Evolutionary conservation across 1,140 invertebrate genomes (phyloP).

Genomic region (Agrypnia vestita): DNA sequence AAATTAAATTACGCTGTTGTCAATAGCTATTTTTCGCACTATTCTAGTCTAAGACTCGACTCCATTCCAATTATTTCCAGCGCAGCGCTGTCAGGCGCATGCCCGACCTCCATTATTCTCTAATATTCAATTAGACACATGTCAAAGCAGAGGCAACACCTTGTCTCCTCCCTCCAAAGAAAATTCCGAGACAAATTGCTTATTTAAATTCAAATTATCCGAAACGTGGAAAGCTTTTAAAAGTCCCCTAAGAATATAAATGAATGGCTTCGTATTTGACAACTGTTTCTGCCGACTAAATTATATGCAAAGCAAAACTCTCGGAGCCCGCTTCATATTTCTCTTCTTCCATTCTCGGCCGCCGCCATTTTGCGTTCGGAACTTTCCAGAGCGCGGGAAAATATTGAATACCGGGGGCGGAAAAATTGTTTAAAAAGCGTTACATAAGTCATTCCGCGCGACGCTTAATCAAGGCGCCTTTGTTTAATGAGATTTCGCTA

Average conservation of each 20-base stretch:
- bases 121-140: slow-evolving; percentile 29
- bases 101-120: not conserved
- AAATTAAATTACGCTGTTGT: too few relatives aligned
- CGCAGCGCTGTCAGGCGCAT: slow-evolving; percentile 4
- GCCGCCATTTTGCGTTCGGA: slow-evolving; percentile 25
- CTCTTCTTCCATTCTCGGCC: slow-evolving; percentile 29
- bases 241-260: slow-evolving; percentile 52
- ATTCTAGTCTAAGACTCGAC: not conserved
- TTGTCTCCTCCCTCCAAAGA: slow-evolving; percentile 2
- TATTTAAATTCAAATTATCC: slow-evolving; percentile 52
- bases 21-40: not conserved
- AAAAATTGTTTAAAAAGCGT: slow-evolving; percentile 37
- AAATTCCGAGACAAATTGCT: slow-evolving; percentile 42
- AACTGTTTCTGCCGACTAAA: slow-evolving; percentile 49
- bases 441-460: not conserved
- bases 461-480: not conserved
- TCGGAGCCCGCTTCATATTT: too few relatives aligned
- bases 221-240: slow-evolving; percentile 51
- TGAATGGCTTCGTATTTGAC: slow-evolving; percentile 45
- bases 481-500: slow-evolving; percentile 8
- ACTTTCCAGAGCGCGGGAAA: slow-evolving; percentile 12
- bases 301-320: slow-evolving; percentile 53
- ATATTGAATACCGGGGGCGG: not conserved
- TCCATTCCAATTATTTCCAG: slow-evolving; percentile 22
- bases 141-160: slow-evolving; percentile 28